Percentiles rank a stretch among this genome's conserved stretches.
phyloP scores from a whole-genome alignment of 2,888 invertebrate genomes.

The Nomada ruficornis region DNA sequence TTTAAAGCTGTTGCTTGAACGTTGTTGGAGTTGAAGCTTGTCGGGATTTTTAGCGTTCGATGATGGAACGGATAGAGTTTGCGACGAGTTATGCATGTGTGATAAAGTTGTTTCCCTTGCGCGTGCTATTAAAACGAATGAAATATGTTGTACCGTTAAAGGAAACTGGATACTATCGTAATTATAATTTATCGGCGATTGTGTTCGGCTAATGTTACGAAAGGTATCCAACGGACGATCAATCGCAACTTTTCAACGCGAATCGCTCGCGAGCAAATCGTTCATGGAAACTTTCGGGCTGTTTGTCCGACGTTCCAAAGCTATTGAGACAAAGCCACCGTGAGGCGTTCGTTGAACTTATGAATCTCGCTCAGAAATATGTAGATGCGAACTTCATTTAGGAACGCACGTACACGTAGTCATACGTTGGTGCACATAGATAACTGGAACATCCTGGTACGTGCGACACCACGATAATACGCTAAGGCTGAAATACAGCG shows the following conservation, averaged over 20 bases:
- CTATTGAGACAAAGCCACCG: not conserved
- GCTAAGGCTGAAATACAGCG: conserved; percentile 77
- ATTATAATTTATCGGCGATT: too few relatives aligned
- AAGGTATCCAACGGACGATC: not conserved
- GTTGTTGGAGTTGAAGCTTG: not conserved
- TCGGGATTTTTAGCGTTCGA: not conserved
- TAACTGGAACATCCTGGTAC: conserved; percentile 34
- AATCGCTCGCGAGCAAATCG: not conserved
- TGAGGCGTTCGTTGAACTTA: conserved; percentile 21
- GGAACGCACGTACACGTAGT: conserved; percentile 7
- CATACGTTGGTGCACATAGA: not conserved
- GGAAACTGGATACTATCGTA: too few relatives aligned
- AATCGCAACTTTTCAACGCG: not conserved
- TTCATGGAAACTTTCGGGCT: not conserved
- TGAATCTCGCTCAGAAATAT: conserved; percentile 1
- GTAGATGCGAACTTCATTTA: not conserved
- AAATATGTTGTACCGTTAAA: too few relatives aligned
- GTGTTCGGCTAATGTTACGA: not conserved
- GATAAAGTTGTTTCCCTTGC: too few relatives aligned
- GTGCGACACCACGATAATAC: conserved; percentile 71
- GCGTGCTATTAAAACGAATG: too few relatives aligned
- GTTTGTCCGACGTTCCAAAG: not conserved
- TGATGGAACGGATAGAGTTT: not conserved
- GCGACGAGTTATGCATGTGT: too few relatives aligned
- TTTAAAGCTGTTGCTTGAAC: too few relatives aligned